phyloP scores from a whole-genome alignment of 2,888 invertebrate genomes.

The Aphodius sticticus region DNA sequence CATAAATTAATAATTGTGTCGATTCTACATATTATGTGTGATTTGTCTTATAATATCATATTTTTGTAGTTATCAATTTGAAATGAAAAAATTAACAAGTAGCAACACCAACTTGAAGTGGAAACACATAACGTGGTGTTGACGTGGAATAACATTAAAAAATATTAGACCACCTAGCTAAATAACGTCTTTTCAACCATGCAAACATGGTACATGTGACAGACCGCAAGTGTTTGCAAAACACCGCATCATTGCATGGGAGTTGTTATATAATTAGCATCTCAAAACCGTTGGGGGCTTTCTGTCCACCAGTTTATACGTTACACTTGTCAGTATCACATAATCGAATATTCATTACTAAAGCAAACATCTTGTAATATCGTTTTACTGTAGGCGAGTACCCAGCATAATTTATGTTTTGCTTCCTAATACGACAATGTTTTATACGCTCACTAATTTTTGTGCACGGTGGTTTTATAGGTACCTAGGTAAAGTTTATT shows the following conservation, averaged over 20 bases:
- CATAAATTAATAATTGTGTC: too few relatives aligned
- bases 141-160: background rate
- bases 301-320: background rate
- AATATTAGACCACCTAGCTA: background rate
- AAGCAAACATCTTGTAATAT: background rate
- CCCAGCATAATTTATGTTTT: background rate
- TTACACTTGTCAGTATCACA: background rate
- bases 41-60: too few relatives aligned
- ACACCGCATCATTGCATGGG: background rate
- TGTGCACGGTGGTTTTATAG: background rate
- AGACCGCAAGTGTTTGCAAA: background rate
- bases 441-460: background rate
- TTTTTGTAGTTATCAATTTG: too few relatives aligned
- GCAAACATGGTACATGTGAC: background rate
- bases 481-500: background rate
- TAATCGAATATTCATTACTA: background rate
- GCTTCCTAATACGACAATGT: background rate
- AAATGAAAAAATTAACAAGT: too few relatives aligned
- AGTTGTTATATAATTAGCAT: background rate
- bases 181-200: background rate
- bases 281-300: background rate
- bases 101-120: too few relatives aligned
- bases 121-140: too few relatives aligned
- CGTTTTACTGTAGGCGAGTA: background rate
- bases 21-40: too few relatives aligned